These are phyloP conservation scores for Gasteruption jaculator DNA, from an alignment of 2,888 invertebrate species.

Conservation along the genomic window DNA sequence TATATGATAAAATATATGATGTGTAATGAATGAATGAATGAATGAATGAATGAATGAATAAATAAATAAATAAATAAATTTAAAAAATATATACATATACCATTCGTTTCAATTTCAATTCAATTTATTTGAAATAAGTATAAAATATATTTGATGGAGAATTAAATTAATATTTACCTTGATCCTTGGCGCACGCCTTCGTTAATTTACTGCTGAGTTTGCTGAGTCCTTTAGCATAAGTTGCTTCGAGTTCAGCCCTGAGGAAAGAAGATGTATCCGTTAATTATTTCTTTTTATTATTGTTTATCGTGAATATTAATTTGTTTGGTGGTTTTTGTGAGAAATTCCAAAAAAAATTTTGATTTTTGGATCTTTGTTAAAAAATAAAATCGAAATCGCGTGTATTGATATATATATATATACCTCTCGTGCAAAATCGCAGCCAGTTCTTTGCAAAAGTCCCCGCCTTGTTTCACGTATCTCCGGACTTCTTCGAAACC, in stretches of 20 bases:
- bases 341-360: no score
- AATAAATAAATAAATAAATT: no score
- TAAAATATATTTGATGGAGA: background rate
- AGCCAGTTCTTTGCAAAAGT: slow-evolving; percentile 89
- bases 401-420: slow-evolving; percentile 26
- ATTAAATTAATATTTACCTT: slow-evolving; percentile 34
- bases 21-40: no score
- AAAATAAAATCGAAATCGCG: no score
- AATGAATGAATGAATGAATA: no score
- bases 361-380: no score
- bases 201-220: slow-evolving; percentile 82
- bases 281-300: slow-evolving; percentile 1
- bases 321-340: no score
- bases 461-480: slow-evolving; percentile 90
- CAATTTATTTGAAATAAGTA: background rate
- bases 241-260: slow-evolving; percentile 86
- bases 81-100: no score
- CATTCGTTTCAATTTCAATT: background rate
- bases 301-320: no score
- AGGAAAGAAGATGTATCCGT: slow-evolving; percentile 36
- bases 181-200: slow-evolving; percentile 66
- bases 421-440: slow-evolving; percentile 89
- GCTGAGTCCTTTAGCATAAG: slow-evolving; percentile 85
- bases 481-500: slow-evolving; percentile 90
- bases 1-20: no score